Percentiles rank a stretch among this genome's conserved stretches.
Evolutionary conservation across 2,888 invertebrate genomes (phyloP).

Genomic region (Ferrisia virgata): DNA sequence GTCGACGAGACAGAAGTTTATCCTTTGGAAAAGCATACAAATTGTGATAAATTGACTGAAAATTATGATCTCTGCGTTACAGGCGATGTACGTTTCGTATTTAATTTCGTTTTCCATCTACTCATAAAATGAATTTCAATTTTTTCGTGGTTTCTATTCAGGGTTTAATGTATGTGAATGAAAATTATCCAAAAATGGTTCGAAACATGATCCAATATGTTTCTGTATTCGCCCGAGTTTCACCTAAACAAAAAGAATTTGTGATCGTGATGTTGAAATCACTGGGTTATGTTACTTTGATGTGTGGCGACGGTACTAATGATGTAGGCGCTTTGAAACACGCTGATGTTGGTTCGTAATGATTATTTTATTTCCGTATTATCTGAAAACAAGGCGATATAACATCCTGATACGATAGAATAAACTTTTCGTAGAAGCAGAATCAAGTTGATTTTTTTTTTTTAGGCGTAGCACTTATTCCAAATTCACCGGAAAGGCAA

Average conservation of each 20-base stretch:
- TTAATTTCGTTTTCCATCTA: background rate
- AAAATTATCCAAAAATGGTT: slow-evolving; percentile 63
- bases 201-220: slow-evolving; percentile 76
- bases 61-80: slow-evolving; percentile 91
- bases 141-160: slow-evolving; percentile 51
- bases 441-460: background rate
- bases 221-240: slow-evolving; percentile 92
- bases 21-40: slow-evolving; percentile 56
- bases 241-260: slow-evolving; percentile 97
- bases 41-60: slow-evolving; percentile 60
- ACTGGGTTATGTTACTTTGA: slow-evolving; percentile 84
- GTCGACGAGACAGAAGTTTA: slow-evolving; percentile 65
- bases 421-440: background rate
- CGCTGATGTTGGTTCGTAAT: slow-evolving; percentile 73
- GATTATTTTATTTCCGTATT: background rate
- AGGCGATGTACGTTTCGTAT: slow-evolving; percentile 65
- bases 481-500: slow-evolving; percentile 62
- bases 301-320: slow-evolving; percentile 99
- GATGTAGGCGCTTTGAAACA: slow-evolving; percentile 99
- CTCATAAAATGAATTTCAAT: background rate
- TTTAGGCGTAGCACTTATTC: slow-evolving; percentile 41
- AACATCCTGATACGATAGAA: no score
- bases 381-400: no score
- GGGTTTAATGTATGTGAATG: slow-evolving; percentile 69
- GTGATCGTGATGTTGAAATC: slow-evolving; percentile 85